Evolutionary conservation across 1,140 invertebrate genomes (phyloP).

Genomic region (Formica selysi): DNA sequence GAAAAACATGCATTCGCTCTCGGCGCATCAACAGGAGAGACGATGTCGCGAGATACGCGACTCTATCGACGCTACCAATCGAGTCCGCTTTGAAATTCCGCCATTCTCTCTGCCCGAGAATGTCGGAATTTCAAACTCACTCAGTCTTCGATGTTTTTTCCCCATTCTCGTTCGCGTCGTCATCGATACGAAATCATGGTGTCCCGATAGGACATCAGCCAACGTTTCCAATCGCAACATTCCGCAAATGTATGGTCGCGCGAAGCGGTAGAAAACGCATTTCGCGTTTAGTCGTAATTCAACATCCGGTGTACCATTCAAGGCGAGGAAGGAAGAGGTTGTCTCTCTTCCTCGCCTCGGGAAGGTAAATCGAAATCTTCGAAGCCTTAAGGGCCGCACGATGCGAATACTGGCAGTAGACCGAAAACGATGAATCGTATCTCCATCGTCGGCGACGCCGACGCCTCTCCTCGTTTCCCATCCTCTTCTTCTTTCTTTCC

Average conservation of each 20-base stretch:
- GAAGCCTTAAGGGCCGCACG: slow-evolving; percentile 59
- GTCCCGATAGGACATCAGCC: slow-evolving; percentile 28
- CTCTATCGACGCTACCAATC: slow-evolving; percentile 44
- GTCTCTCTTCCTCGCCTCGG: neutral
- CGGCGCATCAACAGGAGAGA: slow-evolving; percentile 40
- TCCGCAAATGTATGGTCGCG: slow-evolving; percentile 3
- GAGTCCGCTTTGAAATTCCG: slow-evolving; percentile 43
- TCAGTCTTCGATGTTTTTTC: neutral
- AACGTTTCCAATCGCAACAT: neutral
- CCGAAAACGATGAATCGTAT: slow-evolving; percentile 71
- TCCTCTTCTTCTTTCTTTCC: neutral
- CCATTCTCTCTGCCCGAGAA: neutral
- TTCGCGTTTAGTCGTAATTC: slow-evolving; percentile 61
- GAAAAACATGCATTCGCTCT: slow-evolving; percentile 59
- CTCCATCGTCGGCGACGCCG: slow-evolving; percentile 50
- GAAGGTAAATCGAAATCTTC: slow-evolving; percentile 65
- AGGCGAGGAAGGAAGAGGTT: neutral
- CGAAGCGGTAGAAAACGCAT: slow-evolving; percentile 34
- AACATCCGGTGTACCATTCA: slow-evolving; percentile 30
- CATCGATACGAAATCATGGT: slow-evolving; percentile 52
- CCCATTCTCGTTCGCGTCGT: slow-evolving; percentile 7
- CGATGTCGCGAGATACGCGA: slow-evolving; percentile 43
- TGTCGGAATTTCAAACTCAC: neutral
- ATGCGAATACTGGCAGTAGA: slow-evolving; percentile 42
- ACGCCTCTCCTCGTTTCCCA: slow-evolving; percentile 21